A percentile compares a stretch with the other conserved stretches of the same genome.
These are phyloP conservation scores for Dasysyrphus tricinctus DNA, from an alignment of 2,888 invertebrate species.

Conservation along the genomic window DNA sequence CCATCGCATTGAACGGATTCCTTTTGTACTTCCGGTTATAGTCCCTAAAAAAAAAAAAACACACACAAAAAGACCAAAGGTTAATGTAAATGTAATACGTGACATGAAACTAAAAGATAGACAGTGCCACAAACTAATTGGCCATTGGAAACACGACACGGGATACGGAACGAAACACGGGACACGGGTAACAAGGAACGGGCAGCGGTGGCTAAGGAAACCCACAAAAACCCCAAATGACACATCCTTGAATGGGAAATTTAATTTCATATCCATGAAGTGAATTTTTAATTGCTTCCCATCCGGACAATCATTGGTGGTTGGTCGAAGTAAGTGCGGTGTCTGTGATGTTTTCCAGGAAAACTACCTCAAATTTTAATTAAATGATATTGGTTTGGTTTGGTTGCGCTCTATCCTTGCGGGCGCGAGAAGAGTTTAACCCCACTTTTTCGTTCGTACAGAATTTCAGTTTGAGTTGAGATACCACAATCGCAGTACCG, in stretches of 20 bases:
- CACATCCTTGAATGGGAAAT: slow-evolving; percentile 53
- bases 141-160: slow-evolving; percentile 48
- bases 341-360: slow-evolving; percentile 66
- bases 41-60: slow-evolving; percentile 68
- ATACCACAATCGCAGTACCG: slow-evolving; percentile 38
- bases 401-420: slow-evolving; percentile 4
- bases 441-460: background rate
- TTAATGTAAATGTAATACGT: slow-evolving; percentile 64
- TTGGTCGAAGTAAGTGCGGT: slow-evolving; percentile 50
- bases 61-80: slow-evolving; percentile 42
- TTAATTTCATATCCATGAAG: slow-evolving; percentile 74
- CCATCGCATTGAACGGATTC: slow-evolving; percentile 71
- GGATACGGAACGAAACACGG: slow-evolving; percentile 5
- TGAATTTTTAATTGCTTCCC: slow-evolving; percentile 74
- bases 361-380: slow-evolving; percentile 73
- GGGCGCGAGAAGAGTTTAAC: slow-evolving; percentile 14
- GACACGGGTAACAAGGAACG: background rate
- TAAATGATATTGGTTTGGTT: slow-evolving; percentile 74
- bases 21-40: slow-evolving; percentile 77
- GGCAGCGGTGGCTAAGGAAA: background rate
- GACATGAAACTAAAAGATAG: slow-evolving; percentile 33
- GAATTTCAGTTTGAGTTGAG: slow-evolving; percentile 6
- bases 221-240: slow-evolving; percentile 49
- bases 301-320: slow-evolving; percentile 50
- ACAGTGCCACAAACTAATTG: slow-evolving; percentile 64